Evolutionary conservation across 2,797 vertebrate genomes (phyloP).

Genomic region (Clarias pachynema): DNA sequence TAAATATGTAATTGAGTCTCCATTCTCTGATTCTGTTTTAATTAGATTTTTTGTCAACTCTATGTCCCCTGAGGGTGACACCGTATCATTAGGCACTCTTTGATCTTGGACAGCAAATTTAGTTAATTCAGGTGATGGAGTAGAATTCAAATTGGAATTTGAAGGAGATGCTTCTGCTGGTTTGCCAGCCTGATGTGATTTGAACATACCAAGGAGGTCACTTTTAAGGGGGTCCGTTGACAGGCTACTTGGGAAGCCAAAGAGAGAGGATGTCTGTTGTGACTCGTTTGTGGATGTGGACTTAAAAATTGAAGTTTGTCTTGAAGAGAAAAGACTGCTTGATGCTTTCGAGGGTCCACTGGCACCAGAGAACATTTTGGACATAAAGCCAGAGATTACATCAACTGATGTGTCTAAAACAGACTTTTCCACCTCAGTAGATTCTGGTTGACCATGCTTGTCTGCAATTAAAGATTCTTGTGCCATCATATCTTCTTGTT

Average conservation of each 20-base stretch:
- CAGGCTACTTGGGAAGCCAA: conserved; percentile 73
- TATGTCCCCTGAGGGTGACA: conserved; percentile 9
- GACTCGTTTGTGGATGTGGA: conserved; percentile 65
- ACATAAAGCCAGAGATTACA: conserved; percentile 86
- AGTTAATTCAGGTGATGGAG: conserved; percentile 39
- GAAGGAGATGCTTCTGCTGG: conserved; percentile 54
- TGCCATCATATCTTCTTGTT: conserved; percentile 48
- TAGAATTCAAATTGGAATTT: conserved; percentile 3
- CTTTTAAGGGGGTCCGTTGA: conserved; percentile 70
- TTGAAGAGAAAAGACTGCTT: conserved; percentile 71
- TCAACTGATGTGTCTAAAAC: conserved; percentile 80
- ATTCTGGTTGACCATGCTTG: conserved; percentile 65
- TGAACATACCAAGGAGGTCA: conserved; percentile 80
- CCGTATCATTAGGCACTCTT: conserved; percentile 44
- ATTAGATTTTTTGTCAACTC: conserved; percentile 41
- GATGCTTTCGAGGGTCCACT: conserved; percentile 71
- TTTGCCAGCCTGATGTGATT: conserved; percentile 66
- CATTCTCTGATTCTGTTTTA: conserved; percentile 26
- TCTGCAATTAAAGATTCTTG: conserved; percentile 39
- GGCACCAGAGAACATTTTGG: conserved; percentile 75
- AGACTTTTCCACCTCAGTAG: conserved; percentile 74
- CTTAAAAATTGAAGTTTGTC: conserved; percentile 61
- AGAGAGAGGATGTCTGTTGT: conserved; percentile 79
- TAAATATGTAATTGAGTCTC: conserved; percentile 41
- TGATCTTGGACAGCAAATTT: conserved; percentile 58